Evolutionary conservation across 2,888 invertebrate species (phyloP), one percentile per base, ranked within the genome.

Genomic region (Cylloceria caligata): DNA sequence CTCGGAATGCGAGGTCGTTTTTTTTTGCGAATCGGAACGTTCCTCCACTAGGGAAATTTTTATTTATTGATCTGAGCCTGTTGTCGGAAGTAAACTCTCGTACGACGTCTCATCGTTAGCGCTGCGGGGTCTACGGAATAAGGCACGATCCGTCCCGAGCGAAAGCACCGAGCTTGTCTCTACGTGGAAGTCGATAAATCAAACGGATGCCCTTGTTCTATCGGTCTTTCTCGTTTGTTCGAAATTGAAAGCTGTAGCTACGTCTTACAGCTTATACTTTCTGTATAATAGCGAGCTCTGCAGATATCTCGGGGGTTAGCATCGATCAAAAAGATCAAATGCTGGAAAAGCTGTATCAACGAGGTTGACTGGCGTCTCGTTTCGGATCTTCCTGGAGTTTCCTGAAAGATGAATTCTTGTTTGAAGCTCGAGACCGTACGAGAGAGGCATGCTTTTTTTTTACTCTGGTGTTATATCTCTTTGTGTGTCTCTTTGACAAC

Each of bases 41-140:
- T 42, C 11, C 55, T 76, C 78, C 83, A 84, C 83, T 11, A 69
- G 84, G 81, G 81, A 84, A 83, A 83, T 84, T 84, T 83, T 78
- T 83, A 73, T 80, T 84, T 80, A 81, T 83, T 69, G 73, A 71
- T 42, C 45, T 49, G 68, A 68, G 52, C 67, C 47, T 73, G 30
- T 24, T 65, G 19, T 67, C 67, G 3, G 57, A 36, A 24, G 7
- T 39, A 52, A 64, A 34, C 36, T 27, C 72, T 60, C 34, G 42
- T 2, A 49, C 49, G 13, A 42, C 57, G 11, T 7, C 4, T 27
- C 47, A 47, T 47, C 74, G 42, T 55, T 65, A 34, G 6, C 9
- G 52, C 21, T 21, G 9, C 36, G 42, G 7, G 16, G 39, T 57
- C 52, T 30, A 19, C 30, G 30, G 3, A 30, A 30, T 30, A 30